A percentile compares a stretch with the other conserved stretches of the same genome.
Evolutionary conservation across 1,140 invertebrate genomes (phyloP).

Genomic region (Heliconius nattereri): DNA sequence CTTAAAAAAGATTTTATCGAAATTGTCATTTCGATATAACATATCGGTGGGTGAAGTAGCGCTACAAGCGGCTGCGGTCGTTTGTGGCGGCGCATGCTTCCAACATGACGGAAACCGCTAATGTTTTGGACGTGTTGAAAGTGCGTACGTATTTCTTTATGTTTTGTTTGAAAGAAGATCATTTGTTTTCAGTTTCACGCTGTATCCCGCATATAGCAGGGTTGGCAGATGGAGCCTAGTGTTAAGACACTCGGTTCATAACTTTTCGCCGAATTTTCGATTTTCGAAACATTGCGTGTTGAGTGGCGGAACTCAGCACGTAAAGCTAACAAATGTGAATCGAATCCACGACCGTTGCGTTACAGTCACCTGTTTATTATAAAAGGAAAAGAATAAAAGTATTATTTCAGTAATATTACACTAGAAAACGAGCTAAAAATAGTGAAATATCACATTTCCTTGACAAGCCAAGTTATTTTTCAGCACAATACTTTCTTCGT

Average conservation of each 20-base stretch:
- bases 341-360: too few relatives aligned
- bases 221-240: not conserved
- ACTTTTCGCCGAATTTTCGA: too few relatives aligned
- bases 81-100: slow-evolving; percentile 22
- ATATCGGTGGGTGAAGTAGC: not conserved
- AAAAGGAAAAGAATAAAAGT: not conserved
- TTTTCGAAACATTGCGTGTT: not conserved
- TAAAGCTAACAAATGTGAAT: too few relatives aligned
- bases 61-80: slow-evolving; percentile 23
- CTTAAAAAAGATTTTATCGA: not conserved
- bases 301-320: not conserved
- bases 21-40: not conserved
- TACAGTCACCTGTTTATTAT: not conserved
- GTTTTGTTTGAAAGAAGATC: not conserved
- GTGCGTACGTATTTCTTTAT: slow-evolving; percentile 15
- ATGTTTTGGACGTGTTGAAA: slow-evolving; percentile 24
- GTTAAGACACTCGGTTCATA: not conserved
- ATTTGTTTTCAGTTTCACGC: not conserved
- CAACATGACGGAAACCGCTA: slow-evolving; percentile 24
- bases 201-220: not conserved
- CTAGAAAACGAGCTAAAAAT: not conserved
- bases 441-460: not conserved
- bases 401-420: not conserved
- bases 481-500: slow-evolving; percentile 11
- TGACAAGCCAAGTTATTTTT: not conserved